Evolutionary conservation across 2,888 invertebrate species (phyloP), one percentile per base, ranked within the genome.

Genomic region (Spatulosminthurus flaviceps): DNA sequence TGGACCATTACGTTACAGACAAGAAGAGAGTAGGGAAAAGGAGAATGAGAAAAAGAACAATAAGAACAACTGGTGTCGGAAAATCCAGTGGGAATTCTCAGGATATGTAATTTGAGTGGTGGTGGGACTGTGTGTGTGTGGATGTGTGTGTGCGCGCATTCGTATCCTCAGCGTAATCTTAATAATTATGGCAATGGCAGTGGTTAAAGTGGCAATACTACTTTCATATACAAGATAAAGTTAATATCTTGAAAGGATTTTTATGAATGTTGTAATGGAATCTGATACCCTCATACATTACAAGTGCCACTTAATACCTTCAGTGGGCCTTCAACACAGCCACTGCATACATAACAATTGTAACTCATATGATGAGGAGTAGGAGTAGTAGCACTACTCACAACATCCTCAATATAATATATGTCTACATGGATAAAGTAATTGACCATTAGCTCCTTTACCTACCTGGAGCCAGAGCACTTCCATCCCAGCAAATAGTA

Each of bases 161-260:
- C 51, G 16, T 51, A 13, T 51, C n/a, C n/a, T n/a, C n/a, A 16
- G 9, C 34, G 51, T 16, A 51, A 51, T 51, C 51, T 51, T 51
- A 51, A 51, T 51, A 51, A 51, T 51, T 51, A 51, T 51, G 51
- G 51, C 7, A 51, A 51, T 51, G 51, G 51, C 7, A 51, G 1
- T 51, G 51, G 51, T 51, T 51, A 16, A 51, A 51, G 51, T 9
- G 51, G 7, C 51, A 51, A 4, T 51, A 51, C 51, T 51, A 51
- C 51, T 51, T 51, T 51, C 5, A 51, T 51, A 51, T 51, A 51
- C 51, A 51, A 51, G 51, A 51, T 51, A 51, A 51, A 51, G 9
- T 51, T 51, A 51, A 51, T 51, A 51, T 51, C 51, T 51, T 51
- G 51, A 51, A 51, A 51, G 51, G 51, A 51, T 51, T 51, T 51